Evolutionary conservation across 2,113 vertebrate species (phyloP).

Genomic region (Lota lota): DNA sequence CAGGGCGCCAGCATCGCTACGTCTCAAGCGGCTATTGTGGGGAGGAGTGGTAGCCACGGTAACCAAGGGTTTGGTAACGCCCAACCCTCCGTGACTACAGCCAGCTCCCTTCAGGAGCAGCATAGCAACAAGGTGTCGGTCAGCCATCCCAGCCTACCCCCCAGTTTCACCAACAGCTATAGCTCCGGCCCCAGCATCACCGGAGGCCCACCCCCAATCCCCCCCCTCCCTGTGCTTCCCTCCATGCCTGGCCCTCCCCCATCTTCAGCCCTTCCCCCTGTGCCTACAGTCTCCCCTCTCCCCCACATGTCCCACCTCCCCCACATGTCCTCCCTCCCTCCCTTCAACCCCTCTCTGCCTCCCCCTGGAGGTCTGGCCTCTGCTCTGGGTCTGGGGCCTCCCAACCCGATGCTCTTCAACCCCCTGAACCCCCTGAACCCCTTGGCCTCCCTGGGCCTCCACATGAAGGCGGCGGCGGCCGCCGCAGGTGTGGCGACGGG

Average conservation of each 20-base stretch:
- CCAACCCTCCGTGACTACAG: constrained; percentile 79
- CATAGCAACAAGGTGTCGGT: constrained; percentile 81
- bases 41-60: constrained; percentile 78
- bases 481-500: constrained; percentile 62
- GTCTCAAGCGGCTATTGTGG: constrained; percentile 76
- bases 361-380: constrained; percentile 86
- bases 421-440: constrained; percentile 86
- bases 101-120: constrained; percentile 83
- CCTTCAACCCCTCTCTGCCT: constrained; percentile 84
- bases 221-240: constrained; percentile 88
- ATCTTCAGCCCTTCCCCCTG: constrained; percentile 84
- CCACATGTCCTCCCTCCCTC: constrained; percentile 87
- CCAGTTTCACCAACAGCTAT: constrained; percentile 87
- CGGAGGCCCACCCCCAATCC: constrained; percentile 89
- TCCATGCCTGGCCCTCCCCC: constrained; percentile 89
- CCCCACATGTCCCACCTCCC: constrained; percentile 88
- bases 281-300: constrained; percentile 87
- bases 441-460: constrained; percentile 85
- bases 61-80: constrained; percentile 87
- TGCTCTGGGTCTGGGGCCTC: constrained; percentile 81
- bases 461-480: constrained; percentile 84
- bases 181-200: constrained; percentile 86
- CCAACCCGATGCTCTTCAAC: constrained; percentile 91
- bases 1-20: constrained; percentile 69
- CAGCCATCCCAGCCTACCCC: constrained; percentile 62